phyloP scores from a whole-genome alignment of 2,113 vertebrate genomes.

The Solea senegalensis region DNA sequence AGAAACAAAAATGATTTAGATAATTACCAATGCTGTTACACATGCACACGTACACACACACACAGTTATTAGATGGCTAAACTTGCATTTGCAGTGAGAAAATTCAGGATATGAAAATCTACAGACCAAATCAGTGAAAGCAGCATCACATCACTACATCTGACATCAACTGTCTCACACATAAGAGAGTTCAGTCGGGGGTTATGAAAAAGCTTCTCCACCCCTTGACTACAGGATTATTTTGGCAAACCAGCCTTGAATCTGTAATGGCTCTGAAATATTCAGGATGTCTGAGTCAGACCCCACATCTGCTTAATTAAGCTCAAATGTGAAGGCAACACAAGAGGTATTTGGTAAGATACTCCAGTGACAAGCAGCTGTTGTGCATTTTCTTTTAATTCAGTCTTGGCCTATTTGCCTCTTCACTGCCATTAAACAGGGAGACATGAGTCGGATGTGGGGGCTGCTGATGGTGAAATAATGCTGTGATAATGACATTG shows the following conservation, averaged over 20 bases:
- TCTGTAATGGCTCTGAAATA: background rate
- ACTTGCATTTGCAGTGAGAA: no score
- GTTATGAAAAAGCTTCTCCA: background rate
- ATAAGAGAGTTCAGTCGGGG: background rate
- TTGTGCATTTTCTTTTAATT: constrained; percentile 12
- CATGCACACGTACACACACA: no score
- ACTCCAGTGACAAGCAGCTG: constrained; percentile 16
- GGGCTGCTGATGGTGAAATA: constrained; percentile 34
- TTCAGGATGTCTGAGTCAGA: background rate
- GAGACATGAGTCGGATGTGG: constrained; percentile 16
- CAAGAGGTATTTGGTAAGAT: background rate
- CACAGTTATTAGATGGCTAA: no score
- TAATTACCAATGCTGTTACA: no score
- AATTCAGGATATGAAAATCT: no score
- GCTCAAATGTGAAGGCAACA: background rate
- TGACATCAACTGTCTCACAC: background rate
- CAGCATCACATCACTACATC: background rate
- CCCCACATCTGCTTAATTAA: background rate
- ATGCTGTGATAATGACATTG: constrained; percentile 58
- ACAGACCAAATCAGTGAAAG: background rate
- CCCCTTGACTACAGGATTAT: background rate
- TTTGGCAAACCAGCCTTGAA: background rate
- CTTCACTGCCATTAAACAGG: constrained; percentile 17
- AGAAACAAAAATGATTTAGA: no score
- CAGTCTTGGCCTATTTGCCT: constrained; percentile 23